Percentiles rank a stretch among this genome's conserved stretches.
Evolutionary conservation across 2,888 invertebrate species (phyloP).

Genomic region (Teinopalpus imperialis): DNA sequence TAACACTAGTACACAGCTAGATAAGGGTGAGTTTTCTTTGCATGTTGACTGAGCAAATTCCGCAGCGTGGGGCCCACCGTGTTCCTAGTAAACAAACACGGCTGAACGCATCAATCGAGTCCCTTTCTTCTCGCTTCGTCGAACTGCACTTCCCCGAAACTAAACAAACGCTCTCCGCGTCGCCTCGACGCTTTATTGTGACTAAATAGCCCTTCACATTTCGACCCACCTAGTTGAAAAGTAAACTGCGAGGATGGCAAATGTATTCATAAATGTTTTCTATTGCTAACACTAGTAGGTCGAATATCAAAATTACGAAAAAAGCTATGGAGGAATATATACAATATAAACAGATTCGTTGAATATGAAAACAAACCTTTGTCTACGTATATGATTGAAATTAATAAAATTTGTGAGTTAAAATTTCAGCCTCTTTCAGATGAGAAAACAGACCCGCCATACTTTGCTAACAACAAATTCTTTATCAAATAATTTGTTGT

Average conservation of each 20-base stretch:
- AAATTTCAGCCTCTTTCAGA: too few relatives aligned
- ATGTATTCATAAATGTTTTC: not conserved
- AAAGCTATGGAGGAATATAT: too few relatives aligned
- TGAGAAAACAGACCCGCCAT: too few relatives aligned
- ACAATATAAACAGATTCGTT: too few relatives aligned
- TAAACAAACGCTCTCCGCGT: constrained; percentile 39
- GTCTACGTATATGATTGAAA: too few relatives aligned
- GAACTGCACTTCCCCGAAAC: constrained; percentile 54
- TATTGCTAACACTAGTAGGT: too few relatives aligned
- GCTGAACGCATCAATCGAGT: constrained; percentile 45
- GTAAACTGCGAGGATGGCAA: constrained; percentile 14
- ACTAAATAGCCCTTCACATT: constrained; percentile 24
- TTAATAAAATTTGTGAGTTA: too few relatives aligned
- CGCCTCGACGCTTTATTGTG: constrained; percentile 26
- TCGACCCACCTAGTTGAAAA: constrained; percentile 19
- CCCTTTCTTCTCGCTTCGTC: constrained; percentile 54
- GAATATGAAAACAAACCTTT: too few relatives aligned
- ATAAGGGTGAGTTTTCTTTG: constrained; percentile 7
- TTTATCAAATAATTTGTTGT: too few relatives aligned
- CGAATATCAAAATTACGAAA: too few relatives aligned
- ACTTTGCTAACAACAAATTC: too few relatives aligned
- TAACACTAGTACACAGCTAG: not conserved
- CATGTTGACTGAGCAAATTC: constrained; percentile 17
- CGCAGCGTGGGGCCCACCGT: constrained; percentile 22
- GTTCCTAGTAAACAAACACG: constrained; percentile 49